phyloP scores from a whole-genome alignment of 2,888 invertebrate species.

The Axea sp. region DNA sequence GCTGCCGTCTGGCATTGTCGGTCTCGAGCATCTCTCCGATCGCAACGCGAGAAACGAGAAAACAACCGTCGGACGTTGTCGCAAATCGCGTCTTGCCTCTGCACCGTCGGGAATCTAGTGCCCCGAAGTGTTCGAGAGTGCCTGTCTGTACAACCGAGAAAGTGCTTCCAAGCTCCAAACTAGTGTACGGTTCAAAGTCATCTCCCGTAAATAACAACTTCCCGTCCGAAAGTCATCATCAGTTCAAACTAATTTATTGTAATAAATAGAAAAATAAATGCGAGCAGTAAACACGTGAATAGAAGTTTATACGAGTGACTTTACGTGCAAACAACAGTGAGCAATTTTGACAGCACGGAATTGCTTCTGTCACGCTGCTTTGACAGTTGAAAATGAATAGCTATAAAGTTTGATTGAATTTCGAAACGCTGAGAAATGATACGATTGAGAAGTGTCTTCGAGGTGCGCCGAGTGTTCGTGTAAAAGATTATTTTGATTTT shows the following conservation, averaged over 20 bases:
- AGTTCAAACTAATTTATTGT: background rate
- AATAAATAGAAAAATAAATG: no score
- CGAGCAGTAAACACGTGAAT: no score
- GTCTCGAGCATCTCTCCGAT: conserved; percentile 55
- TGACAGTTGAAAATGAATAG: no score
- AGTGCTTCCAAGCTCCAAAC: conserved; percentile 31
- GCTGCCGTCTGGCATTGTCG: conserved; percentile 77
- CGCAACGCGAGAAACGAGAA: conserved; percentile 22
- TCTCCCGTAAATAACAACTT: conserved; percentile 6
- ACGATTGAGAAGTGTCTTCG: no score
- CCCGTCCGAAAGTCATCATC: conserved; percentile 3
- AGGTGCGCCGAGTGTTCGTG: conserved; percentile 9
- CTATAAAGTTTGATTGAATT: no score
- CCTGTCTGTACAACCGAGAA: background rate
- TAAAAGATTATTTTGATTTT: conserved; percentile 17
- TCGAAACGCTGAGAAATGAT: no score
- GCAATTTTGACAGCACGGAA: conserved; percentile 41
- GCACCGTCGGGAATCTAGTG: conserved; percentile 13
- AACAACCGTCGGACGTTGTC: conserved; percentile 35
- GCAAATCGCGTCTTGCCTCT: conserved; percentile 6
- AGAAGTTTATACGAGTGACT: background rate
- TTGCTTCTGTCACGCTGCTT: conserved; percentile 65
- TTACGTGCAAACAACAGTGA: background rate
- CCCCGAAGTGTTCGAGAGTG: conserved; percentile 24
- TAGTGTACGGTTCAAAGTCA: conserved; percentile 12